Percentiles rank a stretch among this genome's conserved stretches.
Evolutionary conservation across 2,888 invertebrate species (phyloP).

Genomic region (Labia minor): DNA sequence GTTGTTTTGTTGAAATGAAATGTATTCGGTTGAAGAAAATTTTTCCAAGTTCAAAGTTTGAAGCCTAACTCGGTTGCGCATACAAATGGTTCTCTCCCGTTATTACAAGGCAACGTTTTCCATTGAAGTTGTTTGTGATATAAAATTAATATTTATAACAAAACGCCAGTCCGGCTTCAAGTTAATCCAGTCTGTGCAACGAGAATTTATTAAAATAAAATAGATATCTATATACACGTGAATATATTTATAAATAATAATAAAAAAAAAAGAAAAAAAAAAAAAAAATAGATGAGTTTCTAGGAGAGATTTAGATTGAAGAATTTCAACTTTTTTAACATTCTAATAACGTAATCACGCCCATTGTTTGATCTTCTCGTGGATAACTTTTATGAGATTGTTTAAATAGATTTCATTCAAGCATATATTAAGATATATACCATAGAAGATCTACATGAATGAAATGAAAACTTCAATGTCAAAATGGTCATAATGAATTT

Average conservation of each 20-base stretch:
- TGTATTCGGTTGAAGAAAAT: background rate
- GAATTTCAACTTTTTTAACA: background rate
- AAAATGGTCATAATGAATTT: too few species aligned
- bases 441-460: too few species aligned
- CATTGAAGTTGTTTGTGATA: slow-evolving; percentile 5
- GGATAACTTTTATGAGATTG: background rate
- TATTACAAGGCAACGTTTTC: slow-evolving; percentile 1
- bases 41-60: slow-evolving; percentile 13
- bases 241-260: background rate
- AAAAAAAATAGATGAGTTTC: background rate
- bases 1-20: background rate
- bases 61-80: background rate
- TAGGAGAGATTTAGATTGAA: background rate
- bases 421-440: background rate
- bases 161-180: background rate
- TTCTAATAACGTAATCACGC: slow-evolving; percentile 1
- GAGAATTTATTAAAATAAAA: slow-evolving; percentile 8
- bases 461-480: too few species aligned
- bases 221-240: too few species aligned
- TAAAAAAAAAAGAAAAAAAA: background rate
- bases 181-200: slow-evolving; percentile 1
- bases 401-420: background rate
- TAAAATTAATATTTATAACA: slow-evolving; percentile 2
- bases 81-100: slow-evolving; percentile 1
- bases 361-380: background rate